Percentiles rank a stretch among this genome's conserved stretches.
Conservation (phyloP, 2,113 vertebrate species). For the Nannospalax galili region DNA sequence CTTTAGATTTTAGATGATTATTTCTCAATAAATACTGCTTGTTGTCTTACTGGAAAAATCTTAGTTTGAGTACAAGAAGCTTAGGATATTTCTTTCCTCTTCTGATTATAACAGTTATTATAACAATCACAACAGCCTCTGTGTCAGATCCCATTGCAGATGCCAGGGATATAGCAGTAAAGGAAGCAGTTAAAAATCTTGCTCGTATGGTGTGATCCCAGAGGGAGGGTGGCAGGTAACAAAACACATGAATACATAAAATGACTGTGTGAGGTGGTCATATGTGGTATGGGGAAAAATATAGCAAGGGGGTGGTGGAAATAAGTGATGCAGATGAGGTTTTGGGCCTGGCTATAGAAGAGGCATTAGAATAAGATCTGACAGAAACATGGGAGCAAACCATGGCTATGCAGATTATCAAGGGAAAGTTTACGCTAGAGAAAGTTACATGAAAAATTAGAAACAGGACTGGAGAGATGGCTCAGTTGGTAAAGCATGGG, state of each 20-base stretch:
- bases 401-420: not conserved
- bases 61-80: slow-evolving; percentile 19
- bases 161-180: not conserved
- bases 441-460: not conserved
- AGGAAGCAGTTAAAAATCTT: not conserved
- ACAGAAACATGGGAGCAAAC: not conserved
- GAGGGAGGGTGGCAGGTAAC: not conserved
- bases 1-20: not conserved
- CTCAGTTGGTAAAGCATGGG: not conserved
- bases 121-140: rapidly evolving
- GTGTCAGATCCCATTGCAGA: not conserved
- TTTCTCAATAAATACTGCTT: slow-evolving; percentile 8
- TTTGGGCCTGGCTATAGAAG: not conserved
- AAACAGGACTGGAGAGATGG: not conserved
- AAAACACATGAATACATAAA: not conserved
- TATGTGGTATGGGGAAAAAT: not conserved
- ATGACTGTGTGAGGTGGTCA: not conserved
- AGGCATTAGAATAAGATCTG: not conserved
- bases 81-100: not conserved
- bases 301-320: not conserved
- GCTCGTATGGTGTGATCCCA: not conserved
- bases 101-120: not conserved
- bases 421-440: not conserved
- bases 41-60: not conserved
- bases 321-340: not conserved